Percentiles rank a stretch among this genome's conserved stretches.
phyloP scores from a whole-genome alignment of 2,797 vertebrate genomes.

The Peromyscus aztecus region DNA sequence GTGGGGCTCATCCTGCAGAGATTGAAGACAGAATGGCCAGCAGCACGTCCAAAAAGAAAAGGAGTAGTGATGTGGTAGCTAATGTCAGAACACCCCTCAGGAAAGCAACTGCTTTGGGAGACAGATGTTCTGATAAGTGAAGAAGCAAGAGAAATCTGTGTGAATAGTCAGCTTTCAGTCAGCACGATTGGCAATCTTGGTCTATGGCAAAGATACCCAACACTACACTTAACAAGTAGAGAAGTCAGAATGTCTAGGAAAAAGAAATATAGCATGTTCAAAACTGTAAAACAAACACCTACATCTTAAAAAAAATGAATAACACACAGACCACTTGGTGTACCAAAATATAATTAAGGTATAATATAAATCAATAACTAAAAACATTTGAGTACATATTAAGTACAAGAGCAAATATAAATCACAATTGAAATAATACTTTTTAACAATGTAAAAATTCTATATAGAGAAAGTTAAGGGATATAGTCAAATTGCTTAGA shows the following conservation, averaged over 20 bases:
- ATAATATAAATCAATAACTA: conserved; percentile 22
- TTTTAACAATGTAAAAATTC: neutral
- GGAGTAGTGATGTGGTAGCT: neutral
- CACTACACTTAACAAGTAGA: neutral
- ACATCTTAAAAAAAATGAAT: neutral
- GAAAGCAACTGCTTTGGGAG: neutral
- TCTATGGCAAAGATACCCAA: neutral
- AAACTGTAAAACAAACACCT: neutral
- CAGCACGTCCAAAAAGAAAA: neutral
- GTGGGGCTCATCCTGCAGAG: neutral
- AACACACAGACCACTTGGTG: neutral
- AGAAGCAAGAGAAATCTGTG: neutral
- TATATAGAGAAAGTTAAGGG: neutral
- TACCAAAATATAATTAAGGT: neutral
- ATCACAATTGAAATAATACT: neutral
- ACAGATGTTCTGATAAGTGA: neutral
- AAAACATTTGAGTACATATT: neutral
- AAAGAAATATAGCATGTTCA: neutral
- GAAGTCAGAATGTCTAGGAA: neutral
- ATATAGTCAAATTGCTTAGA: neutral
- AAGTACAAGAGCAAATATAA: neutral
- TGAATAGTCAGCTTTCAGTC: neutral
- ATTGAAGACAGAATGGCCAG: neutral
- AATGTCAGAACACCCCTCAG: neutral
- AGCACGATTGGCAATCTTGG: neutral